Evolutionary conservation across 2,797 vertebrate genomes (phyloP).

Genomic region (Enteromius treurensis): DNA sequence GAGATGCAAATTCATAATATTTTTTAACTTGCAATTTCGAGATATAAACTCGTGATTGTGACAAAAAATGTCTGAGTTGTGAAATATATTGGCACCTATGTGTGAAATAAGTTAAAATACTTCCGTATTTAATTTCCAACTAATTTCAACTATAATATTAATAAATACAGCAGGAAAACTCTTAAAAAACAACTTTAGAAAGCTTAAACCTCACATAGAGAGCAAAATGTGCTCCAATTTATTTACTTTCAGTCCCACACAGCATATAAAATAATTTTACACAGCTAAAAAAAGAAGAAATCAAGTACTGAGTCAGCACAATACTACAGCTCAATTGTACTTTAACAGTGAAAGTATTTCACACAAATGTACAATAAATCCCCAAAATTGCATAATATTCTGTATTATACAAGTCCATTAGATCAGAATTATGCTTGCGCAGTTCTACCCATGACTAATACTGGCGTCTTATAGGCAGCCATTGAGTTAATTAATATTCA

Average conservation of each 20-base stretch:
- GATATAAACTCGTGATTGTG: neutral
- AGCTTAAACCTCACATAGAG: neutral
- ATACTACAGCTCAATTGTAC: slow-evolving; percentile 1
- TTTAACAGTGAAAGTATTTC: slow-evolving; percentile 14
- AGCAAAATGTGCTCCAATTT: neutral
- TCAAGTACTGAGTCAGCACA: slow-evolving; percentile 32
- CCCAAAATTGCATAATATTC: neutral
- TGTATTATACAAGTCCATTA: slow-evolving; percentile 20
- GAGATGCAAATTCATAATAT: neutral
- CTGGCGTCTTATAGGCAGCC: neutral
- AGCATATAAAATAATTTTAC: neutral
- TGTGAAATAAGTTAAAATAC: neutral
- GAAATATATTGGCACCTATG: neutral
- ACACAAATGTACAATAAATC: slow-evolving; percentile 11
- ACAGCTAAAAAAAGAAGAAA: neutral
- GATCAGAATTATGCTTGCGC: neutral
- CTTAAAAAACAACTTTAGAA: neutral
- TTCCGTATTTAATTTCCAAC: neutral
- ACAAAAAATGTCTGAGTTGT: neutral
- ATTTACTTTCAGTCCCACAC: neutral
- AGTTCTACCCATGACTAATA: neutral
- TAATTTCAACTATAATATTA: neutral
- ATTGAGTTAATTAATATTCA: slow-evolving; percentile 29
- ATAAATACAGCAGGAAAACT: neutral
- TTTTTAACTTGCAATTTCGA: neutral